Evolutionary conservation across 2,113 vertebrate genomes (phyloP).

Genomic region (Chlorodrepanis virens): DNA sequence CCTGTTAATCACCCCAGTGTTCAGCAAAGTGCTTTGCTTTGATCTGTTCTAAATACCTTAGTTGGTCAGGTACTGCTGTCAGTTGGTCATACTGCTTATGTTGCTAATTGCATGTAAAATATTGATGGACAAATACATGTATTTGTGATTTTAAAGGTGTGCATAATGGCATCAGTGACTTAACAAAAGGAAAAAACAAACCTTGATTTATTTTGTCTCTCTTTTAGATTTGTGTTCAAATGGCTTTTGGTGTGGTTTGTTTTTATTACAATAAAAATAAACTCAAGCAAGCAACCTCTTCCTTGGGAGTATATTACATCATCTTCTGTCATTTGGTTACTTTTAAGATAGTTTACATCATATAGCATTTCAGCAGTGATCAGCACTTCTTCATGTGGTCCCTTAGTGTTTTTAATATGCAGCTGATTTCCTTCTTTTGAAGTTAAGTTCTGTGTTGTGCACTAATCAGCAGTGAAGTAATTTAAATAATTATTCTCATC

Average conservation of each 20-base stretch:
- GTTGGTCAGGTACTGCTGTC: neutral
- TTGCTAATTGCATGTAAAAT: neutral
- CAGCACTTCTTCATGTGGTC: neutral
- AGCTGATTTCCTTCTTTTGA: neutral
- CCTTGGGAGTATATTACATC: neutral
- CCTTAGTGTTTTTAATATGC: neutral
- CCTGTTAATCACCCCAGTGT: neutral
- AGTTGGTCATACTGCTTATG: neutral
- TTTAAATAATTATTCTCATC: neutral
- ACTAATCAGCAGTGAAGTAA: neutral
- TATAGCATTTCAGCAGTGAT: neutral
- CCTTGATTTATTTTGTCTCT: neutral
- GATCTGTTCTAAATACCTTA: neutral
- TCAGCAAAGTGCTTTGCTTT: neutral
- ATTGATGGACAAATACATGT: neutral
- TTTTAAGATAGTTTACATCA: neutral
- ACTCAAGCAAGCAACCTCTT: neutral
- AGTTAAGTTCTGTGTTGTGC: neutral
- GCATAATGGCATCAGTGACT: neutral
- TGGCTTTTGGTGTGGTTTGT: neutral
- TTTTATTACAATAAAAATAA: neutral
- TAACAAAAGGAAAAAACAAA: neutral
- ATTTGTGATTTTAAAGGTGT: neutral
- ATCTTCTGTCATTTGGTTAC: neutral
- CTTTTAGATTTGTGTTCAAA: neutral